Evolutionary conservation across 2,797 vertebrate genomes (phyloP).

Genomic region (Darevskia mixta): DNA sequence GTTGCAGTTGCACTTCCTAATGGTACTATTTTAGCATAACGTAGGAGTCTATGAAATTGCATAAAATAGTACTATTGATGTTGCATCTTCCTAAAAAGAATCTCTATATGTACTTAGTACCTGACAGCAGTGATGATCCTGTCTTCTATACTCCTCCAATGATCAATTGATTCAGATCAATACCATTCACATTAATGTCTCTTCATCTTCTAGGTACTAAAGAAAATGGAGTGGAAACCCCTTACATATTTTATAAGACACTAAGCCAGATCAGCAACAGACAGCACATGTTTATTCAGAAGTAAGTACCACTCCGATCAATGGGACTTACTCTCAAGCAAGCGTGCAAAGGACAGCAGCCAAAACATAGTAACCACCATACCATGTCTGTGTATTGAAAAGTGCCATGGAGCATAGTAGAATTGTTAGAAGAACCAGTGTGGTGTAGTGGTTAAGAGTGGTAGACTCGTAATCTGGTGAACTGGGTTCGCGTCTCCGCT

Average conservation of each 20-base stretch:
- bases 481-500: too few relatives aligned
- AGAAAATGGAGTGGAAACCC: slow-evolving; percentile 51
- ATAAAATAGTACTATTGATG: slow-evolving; percentile 21
- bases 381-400: slow-evolving; percentile 28
- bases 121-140: slow-evolving; percentile 27
- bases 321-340: not conserved
- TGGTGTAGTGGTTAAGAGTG: too few relatives aligned
- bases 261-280: slow-evolving; percentile 54
- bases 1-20: slow-evolving; percentile 2
- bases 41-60: slow-evolving; percentile 3
- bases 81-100: slow-evolving; percentile 50
- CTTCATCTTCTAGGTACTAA: slow-evolving; percentile 55
- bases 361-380: slow-evolving; percentile 54
- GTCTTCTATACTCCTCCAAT: not conserved
- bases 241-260: slow-evolving; percentile 74
- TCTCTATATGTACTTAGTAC: slow-evolving; percentile 28
- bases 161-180: slow-evolving; percentile 52
- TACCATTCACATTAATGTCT: slow-evolving; percentile 54
- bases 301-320: not conserved
- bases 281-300: not conserved
- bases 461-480: too few relatives aligned
- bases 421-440: slow-evolving; percentile 23
- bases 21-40: slow-evolving; percentile 21
- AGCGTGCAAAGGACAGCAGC: not conserved
- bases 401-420: not conserved